Evolutionary conservation across 2,113 vertebrate species (phyloP).

Genomic region (Lepidothrix coronata): DNA sequence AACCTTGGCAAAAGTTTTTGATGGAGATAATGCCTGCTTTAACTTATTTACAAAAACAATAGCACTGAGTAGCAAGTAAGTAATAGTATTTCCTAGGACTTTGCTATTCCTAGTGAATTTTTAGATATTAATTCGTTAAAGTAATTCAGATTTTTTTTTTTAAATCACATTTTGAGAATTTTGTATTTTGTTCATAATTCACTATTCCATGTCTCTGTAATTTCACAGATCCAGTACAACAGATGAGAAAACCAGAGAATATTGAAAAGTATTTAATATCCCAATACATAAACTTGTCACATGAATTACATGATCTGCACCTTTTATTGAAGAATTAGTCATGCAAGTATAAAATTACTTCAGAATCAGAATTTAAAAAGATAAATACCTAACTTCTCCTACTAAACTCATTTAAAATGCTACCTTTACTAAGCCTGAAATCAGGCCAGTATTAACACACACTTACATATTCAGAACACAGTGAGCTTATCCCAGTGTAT

Average conservation of each 20-base stretch:
- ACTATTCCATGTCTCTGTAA: neutral
- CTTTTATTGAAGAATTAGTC: neutral
- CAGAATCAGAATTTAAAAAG: neutral
- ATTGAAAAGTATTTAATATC: neutral
- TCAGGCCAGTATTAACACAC: neutral
- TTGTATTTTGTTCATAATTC: neutral
- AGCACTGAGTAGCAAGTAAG: neutral
- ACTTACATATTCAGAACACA: neutral
- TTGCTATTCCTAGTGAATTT: neutral
- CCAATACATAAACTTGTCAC: neutral
- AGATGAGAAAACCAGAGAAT: neutral
- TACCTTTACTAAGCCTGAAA: neutral
- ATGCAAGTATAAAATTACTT: neutral
- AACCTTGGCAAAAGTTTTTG: neutral
- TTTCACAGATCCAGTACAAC: neutral
- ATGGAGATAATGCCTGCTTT: neutral
- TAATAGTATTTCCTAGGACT: neutral
- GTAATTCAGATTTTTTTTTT: neutral
- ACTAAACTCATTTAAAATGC: neutral
- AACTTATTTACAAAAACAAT: neutral
- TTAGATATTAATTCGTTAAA: neutral
- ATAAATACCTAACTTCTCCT: neutral
- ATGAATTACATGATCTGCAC: neutral
- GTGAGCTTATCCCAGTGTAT: neutral
- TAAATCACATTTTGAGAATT: neutral